Percentiles rank a stretch among this genome's conserved stretches.
Evolutionary conservation across 2,888 invertebrate species (phyloP).

Genomic region (Clivina fossor): DNA sequence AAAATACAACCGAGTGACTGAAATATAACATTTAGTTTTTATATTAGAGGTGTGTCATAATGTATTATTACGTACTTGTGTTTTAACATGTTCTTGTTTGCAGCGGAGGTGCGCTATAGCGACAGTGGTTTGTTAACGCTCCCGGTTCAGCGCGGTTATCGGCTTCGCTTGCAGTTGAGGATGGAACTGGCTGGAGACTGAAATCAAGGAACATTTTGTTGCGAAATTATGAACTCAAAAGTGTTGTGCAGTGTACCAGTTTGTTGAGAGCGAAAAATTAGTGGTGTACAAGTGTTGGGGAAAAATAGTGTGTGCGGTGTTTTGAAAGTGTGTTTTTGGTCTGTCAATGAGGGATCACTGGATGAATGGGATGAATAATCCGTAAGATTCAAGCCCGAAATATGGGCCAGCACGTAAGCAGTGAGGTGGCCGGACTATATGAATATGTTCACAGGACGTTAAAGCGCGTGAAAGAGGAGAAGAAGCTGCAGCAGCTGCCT

Average conservation of each 20-base stretch:
- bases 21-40: too few relatives aligned
- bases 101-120: too few relatives aligned
- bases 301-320: conserved; percentile 2
- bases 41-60: too few relatives aligned
- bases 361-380: conserved; percentile 57
- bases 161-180: conserved; percentile 23
- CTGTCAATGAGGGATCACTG: conserved; percentile 46
- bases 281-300: conserved; percentile 9
- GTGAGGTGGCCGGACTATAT: conserved; percentile 59
- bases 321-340: conserved; percentile 25
- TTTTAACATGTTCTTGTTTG: too few relatives aligned
- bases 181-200: conserved; percentile 37
- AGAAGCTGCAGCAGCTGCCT: conserved; percentile 27
- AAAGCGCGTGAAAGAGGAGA: conserved; percentile 34
- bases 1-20: too few relatives aligned
- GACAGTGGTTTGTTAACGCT: conserved; percentile 33
- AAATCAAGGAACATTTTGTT: conserved; percentile 9
- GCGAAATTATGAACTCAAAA: not conserved
- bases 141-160: conserved; percentile 26
- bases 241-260: conserved; percentile 21
- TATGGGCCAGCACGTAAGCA: conserved; percentile 93
- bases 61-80: too few relatives aligned
- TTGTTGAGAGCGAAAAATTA: too few relatives aligned
- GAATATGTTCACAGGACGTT: conserved; percentile 53
- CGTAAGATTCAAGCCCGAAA: conserved; percentile 61